Conservation (phyloP, 2,113 vertebrate genomes). For the Oncorhynchus keta region DNA sequence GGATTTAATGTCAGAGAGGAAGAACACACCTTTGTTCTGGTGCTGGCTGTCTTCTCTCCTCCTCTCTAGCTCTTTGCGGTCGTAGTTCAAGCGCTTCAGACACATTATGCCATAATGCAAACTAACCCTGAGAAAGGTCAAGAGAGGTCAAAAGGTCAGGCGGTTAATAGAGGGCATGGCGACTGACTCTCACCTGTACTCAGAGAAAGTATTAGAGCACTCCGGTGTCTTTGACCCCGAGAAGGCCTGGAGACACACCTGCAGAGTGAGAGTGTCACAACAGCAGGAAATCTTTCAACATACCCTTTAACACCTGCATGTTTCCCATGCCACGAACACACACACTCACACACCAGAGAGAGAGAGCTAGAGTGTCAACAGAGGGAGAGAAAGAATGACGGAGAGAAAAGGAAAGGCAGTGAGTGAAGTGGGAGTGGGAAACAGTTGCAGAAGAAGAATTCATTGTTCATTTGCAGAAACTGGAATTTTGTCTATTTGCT, state of each 20-base stretch:
- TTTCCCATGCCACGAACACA: neutral
- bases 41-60: constrained; percentile 85
- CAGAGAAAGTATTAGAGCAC: constrained; percentile 31
- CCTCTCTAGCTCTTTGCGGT: constrained; percentile 89
- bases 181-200: neutral
- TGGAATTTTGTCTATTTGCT: neutral
- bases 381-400: neutral
- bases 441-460: neutral
- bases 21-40: constrained; percentile 82
- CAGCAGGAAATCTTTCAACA: constrained; percentile 3
- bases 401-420: neutral
- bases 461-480: too few relatives aligned
- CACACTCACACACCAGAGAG: neutral
- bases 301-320: constrained; percentile 5
- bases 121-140: constrained; percentile 80
- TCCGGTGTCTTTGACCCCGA: constrained; percentile 1
- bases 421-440: neutral
- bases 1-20: neutral
- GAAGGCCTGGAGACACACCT: constrained; percentile 42
- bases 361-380: neutral
- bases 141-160: constrained; percentile 9
- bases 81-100: constrained; percentile 91
- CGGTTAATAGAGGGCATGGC: constrained; percentile 30
- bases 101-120: constrained; percentile 95
- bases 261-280: constrained; percentile 13